A percentile compares a stretch with the other conserved stretches of the same genome.
Conservation (phyloP, 1,140 invertebrate species). For the Fopius arisanus region DNA sequence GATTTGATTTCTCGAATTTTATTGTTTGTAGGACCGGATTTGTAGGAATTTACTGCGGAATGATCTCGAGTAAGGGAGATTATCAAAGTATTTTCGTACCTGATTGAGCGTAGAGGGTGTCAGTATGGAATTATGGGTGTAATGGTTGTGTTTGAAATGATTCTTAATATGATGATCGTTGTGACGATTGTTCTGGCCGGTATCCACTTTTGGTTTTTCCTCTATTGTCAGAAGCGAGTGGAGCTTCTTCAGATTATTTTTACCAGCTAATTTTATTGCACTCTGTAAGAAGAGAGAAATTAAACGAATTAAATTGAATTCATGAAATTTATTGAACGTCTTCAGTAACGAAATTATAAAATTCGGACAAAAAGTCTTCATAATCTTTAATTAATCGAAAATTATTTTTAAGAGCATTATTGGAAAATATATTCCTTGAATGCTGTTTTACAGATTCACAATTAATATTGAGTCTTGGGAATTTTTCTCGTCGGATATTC, state of each 20-base stretch:
- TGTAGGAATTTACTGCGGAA: no score
- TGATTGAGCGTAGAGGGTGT: conserved; percentile 61
- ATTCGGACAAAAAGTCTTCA: conserved; percentile 31
- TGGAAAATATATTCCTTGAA: no score
- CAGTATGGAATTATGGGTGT: conserved; percentile 64
- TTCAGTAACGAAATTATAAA: no score
- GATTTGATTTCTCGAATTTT: no score
- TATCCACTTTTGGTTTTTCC: conserved; percentile 69
- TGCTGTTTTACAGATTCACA: no score
- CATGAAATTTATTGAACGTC: no score
- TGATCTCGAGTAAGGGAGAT: no score
- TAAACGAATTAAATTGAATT: no score
- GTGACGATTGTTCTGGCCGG: conserved; percentile 66
- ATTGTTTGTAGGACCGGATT: no score
- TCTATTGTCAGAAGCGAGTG: conserved; percentile 66
- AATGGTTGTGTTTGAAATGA: conserved; percentile 63
- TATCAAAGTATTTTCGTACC: conserved; percentile 43
- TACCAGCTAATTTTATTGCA: conserved; percentile 69
- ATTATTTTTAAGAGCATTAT: no score
- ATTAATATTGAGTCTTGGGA: no score
- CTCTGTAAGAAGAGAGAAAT: conserved; percentile 62
- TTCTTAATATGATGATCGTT: conserved; percentile 64
- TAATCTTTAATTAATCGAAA: no score
- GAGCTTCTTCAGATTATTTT: conserved; percentile 68
- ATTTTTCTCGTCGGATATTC: not conserved